Evolutionary conservation across 1,140 invertebrate genomes (phyloP).

Genomic region (Tetramorium alpestre): DNA sequence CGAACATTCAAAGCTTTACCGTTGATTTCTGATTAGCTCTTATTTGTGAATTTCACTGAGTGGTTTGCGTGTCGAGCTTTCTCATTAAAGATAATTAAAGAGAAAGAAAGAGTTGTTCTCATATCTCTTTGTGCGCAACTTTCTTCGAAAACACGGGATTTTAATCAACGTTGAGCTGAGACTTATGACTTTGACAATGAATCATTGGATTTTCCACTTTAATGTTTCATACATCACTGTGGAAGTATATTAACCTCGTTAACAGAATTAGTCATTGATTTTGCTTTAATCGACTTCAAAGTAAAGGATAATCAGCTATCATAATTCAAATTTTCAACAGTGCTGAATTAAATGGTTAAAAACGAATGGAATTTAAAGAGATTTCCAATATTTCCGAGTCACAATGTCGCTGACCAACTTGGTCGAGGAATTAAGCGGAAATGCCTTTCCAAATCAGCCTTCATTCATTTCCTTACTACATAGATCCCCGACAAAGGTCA

Average conservation of each 20-base stretch:
- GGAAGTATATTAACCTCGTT: neutral
- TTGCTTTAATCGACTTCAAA: neutral
- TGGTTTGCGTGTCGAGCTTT: neutral
- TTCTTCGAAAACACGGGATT: conserved; percentile 13
- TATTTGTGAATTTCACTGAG: neutral
- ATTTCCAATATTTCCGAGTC: neutral
- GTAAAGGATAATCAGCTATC: neutral
- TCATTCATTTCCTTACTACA: neutral
- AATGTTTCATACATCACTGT: neutral
- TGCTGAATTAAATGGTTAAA: neutral
- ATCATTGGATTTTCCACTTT: conserved; percentile 4
- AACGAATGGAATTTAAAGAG: neutral
- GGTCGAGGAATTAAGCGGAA: neutral
- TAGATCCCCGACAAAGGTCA: conserved; percentile 1
- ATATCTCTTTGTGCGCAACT: neutral
- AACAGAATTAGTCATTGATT: conserved; percentile 9
- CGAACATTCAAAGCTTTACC: conserved; percentile 1
- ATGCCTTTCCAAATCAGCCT: neutral
- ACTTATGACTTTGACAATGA: neutral
- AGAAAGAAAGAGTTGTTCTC: neutral
- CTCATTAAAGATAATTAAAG: conserved; percentile 32
- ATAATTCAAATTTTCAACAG: conserved; percentile 1
- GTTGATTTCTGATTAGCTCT: conserved; percentile 34
- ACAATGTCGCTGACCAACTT: neutral
- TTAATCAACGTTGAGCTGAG: neutral